phyloP scores from a whole-genome alignment of 2,797 vertebrate species.

The Anguilla obscura region DNA sequence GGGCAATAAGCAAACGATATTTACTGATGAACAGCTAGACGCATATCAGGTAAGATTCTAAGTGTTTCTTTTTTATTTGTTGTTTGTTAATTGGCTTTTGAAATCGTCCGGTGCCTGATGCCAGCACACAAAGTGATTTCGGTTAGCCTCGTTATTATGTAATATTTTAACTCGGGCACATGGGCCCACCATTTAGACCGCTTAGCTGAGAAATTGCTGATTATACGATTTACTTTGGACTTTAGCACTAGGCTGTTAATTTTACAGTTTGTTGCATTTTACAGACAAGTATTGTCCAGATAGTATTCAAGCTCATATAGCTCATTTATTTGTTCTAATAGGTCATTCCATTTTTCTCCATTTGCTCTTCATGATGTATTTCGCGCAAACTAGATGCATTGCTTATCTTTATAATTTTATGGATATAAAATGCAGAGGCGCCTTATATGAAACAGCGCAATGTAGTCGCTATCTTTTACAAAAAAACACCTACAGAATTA shows the following conservation, averaged over 20 bases:
- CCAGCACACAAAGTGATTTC: neutral
- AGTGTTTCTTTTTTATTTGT: neutral
- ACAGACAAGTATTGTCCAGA: neutral
- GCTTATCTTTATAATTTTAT: neutral
- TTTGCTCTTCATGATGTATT: neutral
- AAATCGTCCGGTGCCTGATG: neutral
- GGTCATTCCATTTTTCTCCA: neutral
- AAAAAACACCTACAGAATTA: neutral
- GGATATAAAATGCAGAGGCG: neutral
- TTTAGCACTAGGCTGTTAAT: neutral
- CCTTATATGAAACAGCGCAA: neutral
- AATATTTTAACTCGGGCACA: neutral
- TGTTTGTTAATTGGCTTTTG: conserved; percentile 7
- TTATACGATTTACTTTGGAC: neutral
- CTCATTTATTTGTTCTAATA: neutral
- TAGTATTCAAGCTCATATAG: neutral
- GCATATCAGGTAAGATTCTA: conserved; percentile 82
- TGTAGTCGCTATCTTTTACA: neutral
- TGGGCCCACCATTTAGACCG: neutral
- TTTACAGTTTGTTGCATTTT: neutral
- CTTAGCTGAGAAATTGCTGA: neutral
- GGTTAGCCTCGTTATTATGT: neutral
- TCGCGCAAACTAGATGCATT: neutral
- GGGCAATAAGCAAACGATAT: conserved; percentile 94
- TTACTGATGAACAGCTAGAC: conserved; percentile 92